A percentile compares a stretch with the other conserved stretches of the same genome.
Conservation (phyloP, 1,140 invertebrate genomes). For the Rhagoletis zephyria region DNA sequence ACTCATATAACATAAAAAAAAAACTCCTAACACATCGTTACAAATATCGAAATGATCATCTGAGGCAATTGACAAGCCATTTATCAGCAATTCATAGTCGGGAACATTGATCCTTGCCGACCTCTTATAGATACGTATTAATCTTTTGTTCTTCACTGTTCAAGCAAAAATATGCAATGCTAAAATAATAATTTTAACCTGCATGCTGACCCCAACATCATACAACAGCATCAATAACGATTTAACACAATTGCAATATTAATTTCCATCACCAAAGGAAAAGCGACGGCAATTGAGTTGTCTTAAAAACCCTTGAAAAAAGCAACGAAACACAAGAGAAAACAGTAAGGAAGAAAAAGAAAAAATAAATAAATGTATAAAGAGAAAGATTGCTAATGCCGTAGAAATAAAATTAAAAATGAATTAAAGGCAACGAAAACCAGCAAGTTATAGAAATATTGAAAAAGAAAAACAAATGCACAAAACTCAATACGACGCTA, state of each 20-base stretch:
- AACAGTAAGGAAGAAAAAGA: not conserved
- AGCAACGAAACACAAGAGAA: not conserved
- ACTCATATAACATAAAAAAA: too few relatives aligned
- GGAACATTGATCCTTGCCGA: too few relatives aligned
- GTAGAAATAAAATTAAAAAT: constrained; percentile 18
- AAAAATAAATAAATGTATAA: not conserved
- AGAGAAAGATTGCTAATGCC: not conserved
- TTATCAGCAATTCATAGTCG: too few relatives aligned
- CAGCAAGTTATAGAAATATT: not conserved
- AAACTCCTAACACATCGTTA: too few relatives aligned
- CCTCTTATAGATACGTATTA: too few relatives aligned
- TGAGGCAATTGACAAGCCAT: too few relatives aligned
- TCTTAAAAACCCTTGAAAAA: not conserved
- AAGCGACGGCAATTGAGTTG: constrained; percentile 20
- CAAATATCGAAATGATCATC: too few relatives aligned
- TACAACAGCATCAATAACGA: constrained; percentile 39
- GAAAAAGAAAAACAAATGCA: not conserved
- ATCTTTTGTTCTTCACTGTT: not conserved
- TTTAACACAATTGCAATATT: constrained; percentile 44
- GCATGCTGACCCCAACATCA: not conserved
- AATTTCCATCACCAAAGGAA: constrained; percentile 31
- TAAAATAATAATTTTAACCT: constrained; percentile 50
- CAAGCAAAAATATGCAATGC: not conserved
- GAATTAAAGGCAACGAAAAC: not conserved
- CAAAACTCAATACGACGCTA: not conserved